Percentiles rank a stretch among this genome's conserved stretches.
Conservation (phyloP, 2,113 vertebrate species). For the Jaculus jaculus region DNA sequence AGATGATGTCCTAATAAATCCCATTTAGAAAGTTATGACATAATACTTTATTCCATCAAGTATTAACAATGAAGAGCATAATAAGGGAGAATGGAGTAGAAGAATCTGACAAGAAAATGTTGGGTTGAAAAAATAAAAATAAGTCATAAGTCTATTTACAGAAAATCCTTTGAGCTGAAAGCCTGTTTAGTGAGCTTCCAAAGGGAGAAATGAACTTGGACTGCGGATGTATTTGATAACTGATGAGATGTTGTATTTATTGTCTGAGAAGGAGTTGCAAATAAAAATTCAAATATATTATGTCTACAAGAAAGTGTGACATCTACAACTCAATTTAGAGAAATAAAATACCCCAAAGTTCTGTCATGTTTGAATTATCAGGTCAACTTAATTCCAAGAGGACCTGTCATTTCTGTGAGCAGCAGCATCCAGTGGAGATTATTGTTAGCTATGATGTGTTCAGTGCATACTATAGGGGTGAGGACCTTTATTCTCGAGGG, state of each 20-base stretch:
- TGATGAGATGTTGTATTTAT: slow-evolving; percentile 43
- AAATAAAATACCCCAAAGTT: neutral
- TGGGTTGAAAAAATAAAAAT: neutral
- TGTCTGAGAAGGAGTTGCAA: slow-evolving; percentile 44
- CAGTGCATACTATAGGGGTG: neutral
- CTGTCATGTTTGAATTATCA: slow-evolving; percentile 31
- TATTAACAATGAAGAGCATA: slow-evolving; percentile 60
- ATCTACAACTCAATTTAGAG: neutral
- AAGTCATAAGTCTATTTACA: neutral
- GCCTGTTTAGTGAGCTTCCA: slow-evolving; percentile 6
- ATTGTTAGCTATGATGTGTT: neutral
- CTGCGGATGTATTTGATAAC: neutral
- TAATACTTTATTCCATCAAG: neutral
- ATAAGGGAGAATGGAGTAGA: neutral
- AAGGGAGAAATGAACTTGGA: neutral
- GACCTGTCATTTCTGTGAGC: neutral
- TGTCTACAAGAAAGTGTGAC: neutral
- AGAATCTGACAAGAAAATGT: neutral
- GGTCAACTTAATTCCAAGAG: slow-evolving; percentile 8
- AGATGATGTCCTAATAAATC: slow-evolving; percentile 46
- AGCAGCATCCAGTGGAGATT: neutral
- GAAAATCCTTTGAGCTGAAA: slow-evolving; percentile 27
- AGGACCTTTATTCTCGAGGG: slow-evolving; percentile 8
- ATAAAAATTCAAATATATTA: slow-evolving; percentile 45
- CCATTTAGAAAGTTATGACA: slow-evolving; percentile 41